phyloP scores from a whole-genome alignment of 2,113 vertebrate genomes.

The Pao palembangensis region DNA sequence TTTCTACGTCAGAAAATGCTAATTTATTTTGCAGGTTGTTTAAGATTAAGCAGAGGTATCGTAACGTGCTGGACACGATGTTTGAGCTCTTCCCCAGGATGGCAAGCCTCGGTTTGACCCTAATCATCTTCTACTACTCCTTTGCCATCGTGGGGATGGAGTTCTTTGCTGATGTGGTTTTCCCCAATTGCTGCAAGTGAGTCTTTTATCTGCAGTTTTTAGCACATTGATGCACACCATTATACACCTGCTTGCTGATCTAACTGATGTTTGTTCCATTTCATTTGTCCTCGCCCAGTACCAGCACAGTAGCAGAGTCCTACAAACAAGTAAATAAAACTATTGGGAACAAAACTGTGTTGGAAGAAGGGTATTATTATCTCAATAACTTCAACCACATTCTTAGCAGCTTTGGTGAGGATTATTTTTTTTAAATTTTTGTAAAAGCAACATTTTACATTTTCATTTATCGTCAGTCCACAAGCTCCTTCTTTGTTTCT shows the following conservation, averaged over 20 bases:
- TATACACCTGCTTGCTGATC: not conserved
- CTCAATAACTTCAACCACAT: slow-evolving; percentile 99
- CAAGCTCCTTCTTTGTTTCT: no score
- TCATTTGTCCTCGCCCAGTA: slow-evolving; percentile 62
- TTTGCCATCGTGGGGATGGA: slow-evolving; percentile 99
- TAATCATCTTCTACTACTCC: slow-evolving; percentile 97
- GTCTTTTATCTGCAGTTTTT: slow-evolving; percentile 28
- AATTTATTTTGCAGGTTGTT: slow-evolving; percentile 79
- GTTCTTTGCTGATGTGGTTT: slow-evolving; percentile 88
- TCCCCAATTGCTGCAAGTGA: slow-evolving; percentile 98
- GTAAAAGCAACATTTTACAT: no score
- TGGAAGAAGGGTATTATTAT: slow-evolving; percentile 95
- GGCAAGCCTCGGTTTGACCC: slow-evolving; percentile 94
- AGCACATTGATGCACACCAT: not conserved
- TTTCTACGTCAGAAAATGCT: not conserved
- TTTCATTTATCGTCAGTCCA: not conserved
- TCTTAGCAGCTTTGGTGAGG: slow-evolving; percentile 92
- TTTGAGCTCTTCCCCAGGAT: slow-evolving; percentile 95
- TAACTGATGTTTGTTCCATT: not conserved
- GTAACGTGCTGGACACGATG: slow-evolving; percentile 97
- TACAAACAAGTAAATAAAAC: slow-evolving; percentile 86
- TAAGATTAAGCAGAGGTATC: slow-evolving; percentile 93
- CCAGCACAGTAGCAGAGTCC: slow-evolving; percentile 89
- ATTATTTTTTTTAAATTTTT: no score
- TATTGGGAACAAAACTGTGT: slow-evolving; percentile 81